phyloP scores from a whole-genome alignment of 23 tunicate species.

The Corella eumyota region DNA sequence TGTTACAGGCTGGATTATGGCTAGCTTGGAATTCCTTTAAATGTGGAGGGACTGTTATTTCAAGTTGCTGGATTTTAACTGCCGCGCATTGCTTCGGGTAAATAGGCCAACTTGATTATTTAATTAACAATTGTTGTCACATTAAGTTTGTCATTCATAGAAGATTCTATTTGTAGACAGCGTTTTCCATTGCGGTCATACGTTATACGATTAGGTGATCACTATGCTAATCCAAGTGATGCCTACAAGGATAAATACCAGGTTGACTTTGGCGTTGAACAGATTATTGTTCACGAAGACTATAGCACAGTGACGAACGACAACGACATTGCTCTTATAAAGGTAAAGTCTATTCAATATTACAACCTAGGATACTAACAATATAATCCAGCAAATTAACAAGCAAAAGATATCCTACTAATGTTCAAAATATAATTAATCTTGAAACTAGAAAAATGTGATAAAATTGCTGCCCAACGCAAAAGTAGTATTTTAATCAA shows the following conservation, averaged over 20 bases:
- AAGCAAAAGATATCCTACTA: no score
- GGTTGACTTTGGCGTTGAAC: constrained; percentile 30
- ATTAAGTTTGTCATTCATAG: no score
- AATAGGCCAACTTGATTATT: no score
- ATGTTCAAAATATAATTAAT: no score
- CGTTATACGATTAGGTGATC: constrained; percentile 69
- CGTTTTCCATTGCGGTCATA: constrained; percentile 10
- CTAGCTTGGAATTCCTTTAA: constrained; percentile 36
- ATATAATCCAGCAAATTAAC: no score
- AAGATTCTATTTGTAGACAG: no score
- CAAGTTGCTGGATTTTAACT: constrained; percentile 78
- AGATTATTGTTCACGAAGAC: constrained; percentile 13
- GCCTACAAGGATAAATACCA: constrained; percentile 56
- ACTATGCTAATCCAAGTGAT: constrained; percentile 23
- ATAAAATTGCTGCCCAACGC: no score
- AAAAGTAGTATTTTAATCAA: no score
- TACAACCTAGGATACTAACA: no score
- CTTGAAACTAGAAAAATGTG: no score
- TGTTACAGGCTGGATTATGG: constrained; percentile 63
- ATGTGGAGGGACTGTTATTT: constrained; percentile 82
- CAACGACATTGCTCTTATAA: constrained; percentile 64
- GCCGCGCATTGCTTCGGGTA: constrained; percentile 89
- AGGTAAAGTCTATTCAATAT: no score
- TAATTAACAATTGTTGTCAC: no score
- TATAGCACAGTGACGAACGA: constrained; percentile 45